These are phyloP conservation scores for Scaptomyza caliginosa DNA, from an alignment of 2,888 invertebrate genomes.

Conservation along the genomic window DNA sequence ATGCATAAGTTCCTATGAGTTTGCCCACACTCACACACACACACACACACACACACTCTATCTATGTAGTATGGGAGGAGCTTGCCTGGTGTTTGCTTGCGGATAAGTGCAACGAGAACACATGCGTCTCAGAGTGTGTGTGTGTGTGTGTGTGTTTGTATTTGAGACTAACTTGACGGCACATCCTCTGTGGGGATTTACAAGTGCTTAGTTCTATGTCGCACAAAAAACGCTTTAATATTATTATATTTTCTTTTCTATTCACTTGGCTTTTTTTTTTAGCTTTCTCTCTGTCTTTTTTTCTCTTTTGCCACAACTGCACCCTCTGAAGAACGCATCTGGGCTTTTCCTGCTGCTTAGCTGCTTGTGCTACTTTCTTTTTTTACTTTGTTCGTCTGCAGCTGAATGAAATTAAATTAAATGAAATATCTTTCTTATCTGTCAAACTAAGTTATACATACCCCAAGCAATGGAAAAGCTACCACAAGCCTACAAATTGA, in stretches of 20 bases:
- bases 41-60: slow-evolving; percentile 17
- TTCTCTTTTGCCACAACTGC: slow-evolving; percentile 35
- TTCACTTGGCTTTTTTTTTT: slow-evolving; percentile 52
- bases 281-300: background rate
- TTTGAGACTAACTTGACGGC: slow-evolving; percentile 81
- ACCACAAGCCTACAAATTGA: slow-evolving; percentile 36
- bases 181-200: slow-evolving; percentile 81
- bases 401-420: slow-evolving; percentile 64
- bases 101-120: slow-evolving; percentile 70
- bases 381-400: slow-evolving; percentile 21
- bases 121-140: slow-evolving; percentile 27
- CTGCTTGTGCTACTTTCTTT: slow-evolving; percentile 30
- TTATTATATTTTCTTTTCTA: slow-evolving; percentile 75
- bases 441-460: slow-evolving; percentile 35
- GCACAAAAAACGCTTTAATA: slow-evolving; percentile 75
- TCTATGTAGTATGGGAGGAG: slow-evolving; percentile 32
- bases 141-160: slow-evolving; percentile 59
- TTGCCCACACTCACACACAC: slow-evolving; percentile 49
- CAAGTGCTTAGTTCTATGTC: slow-evolving; percentile 81
- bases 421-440: slow-evolving; percentile 49
- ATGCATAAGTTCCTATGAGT: slow-evolving; percentile 80
- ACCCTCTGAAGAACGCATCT: background rate
- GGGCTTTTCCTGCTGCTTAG: slow-evolving; percentile 16
- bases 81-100: slow-evolving; percentile 69
- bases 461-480: slow-evolving; percentile 11